Evolutionary conservation across 2,113 vertebrate genomes (phyloP), one percentile per base, ranked within the genome.

Genomic region (Meleagris gallopavo): DNA sequence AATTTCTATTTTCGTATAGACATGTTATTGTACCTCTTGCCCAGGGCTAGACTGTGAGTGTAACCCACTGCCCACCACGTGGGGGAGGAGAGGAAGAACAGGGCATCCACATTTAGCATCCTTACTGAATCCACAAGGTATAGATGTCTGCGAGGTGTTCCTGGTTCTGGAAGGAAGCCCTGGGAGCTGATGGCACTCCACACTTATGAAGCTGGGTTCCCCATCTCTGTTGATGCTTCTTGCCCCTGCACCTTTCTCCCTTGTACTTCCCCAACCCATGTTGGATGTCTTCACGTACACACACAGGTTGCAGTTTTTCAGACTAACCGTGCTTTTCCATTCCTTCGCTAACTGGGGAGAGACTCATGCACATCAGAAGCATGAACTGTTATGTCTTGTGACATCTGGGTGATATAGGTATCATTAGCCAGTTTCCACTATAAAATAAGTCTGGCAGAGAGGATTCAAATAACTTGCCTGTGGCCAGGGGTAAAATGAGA

Each of bases 371-470:
- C 27, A 5, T 85, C 91, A 89, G 70, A 78, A 82, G 86, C 58
- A 61, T 52, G 43, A 69, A 36, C 34, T 58, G 58, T 91, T 87
- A 76, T 79, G 30, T 54, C 71, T 84, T 52, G 48, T 89, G 92
- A 91, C 71, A 48, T 8, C 60, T 46, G 81, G 86, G 87, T 87
- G 71, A 83, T 87, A 60, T n/a, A 13, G 57, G 34, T 73, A 52
- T 89, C 84, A 36, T 89, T 82, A 93, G 77, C 52, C 15, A 18
- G 71, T 79, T 82, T 88, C 75, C 54, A 25, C 80, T 75, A 3
- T 10, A 72, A 62, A 72, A 64, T 40, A 57, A 67, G 93, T 71
- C n/a, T 1, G 0, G 29, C 70, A 66, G 80, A 88, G 52, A 83
- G 48, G 40, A 82, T 88, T 89, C 65, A 81, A 75, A 69, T 84